A percentile compares a stretch with the other conserved stretches of the same genome.
Conservation (phyloP, 2,888 invertebrate species). For the Pseudococcus longispinus region DNA sequence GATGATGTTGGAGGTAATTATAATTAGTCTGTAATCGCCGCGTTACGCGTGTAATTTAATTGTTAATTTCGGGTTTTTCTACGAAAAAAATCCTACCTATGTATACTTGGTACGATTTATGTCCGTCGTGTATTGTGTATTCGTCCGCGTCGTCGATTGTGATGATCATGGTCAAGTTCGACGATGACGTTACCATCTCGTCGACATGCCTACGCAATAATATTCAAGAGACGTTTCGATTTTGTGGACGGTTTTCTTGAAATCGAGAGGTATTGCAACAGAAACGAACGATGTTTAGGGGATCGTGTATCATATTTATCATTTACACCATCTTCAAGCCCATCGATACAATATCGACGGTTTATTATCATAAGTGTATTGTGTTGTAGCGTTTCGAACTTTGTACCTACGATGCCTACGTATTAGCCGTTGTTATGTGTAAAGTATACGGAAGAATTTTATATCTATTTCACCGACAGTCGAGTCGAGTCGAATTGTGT, state of each 20-base stretch:
- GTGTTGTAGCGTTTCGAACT: neutral
- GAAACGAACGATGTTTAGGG: constrained; percentile 21
- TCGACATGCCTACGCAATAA: neutral
- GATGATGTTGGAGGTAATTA: constrained; percentile 43
- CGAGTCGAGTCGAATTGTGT: no score
- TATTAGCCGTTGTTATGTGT: neutral
- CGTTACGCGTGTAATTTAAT: neutral
- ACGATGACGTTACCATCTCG: neutral
- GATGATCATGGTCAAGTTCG: neutral
- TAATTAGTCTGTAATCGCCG: neutral
- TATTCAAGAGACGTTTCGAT: neutral
- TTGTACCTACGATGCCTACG: neutral
- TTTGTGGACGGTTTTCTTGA: neutral
- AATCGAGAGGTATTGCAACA: neutral
- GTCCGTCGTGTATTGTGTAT: neutral
- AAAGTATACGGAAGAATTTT: no score
- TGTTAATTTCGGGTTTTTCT: neutral
- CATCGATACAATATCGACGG: constrained; percentile 21
- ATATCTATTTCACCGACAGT: no score
- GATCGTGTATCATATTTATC: neutral
- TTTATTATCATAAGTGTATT: neutral
- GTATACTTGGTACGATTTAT: no score
- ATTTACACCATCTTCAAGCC: constrained; percentile 16
- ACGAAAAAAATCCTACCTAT: neutral
- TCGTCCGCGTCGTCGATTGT: neutral